Conservation (phyloP, 2,113 vertebrate species). For the Tichodroma muraria region DNA sequence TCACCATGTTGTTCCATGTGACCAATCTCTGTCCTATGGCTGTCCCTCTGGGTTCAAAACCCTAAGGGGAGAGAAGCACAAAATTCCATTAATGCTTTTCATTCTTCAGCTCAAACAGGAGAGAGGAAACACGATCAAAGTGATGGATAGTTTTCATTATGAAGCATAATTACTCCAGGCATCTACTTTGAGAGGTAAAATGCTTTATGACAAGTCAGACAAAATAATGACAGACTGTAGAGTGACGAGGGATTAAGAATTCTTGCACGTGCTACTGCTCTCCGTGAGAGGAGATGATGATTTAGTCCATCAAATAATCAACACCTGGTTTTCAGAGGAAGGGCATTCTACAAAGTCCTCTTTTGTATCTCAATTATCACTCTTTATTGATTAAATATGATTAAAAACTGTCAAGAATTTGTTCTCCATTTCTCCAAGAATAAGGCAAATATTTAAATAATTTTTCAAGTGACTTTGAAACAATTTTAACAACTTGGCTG, state of each 20-base stretch:
- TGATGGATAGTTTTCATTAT: slow-evolving; percentile 29
- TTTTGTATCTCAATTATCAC: background rate
- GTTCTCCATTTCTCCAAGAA: background rate
- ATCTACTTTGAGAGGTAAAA: background rate
- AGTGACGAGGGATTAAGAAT: background rate
- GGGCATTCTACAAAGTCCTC: background rate
- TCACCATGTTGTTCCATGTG: slow-evolving; percentile 99
- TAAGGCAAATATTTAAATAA: background rate
- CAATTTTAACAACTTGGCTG: background rate
- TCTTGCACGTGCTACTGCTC: background rate
- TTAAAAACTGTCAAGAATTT: background rate
- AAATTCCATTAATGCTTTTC: slow-evolving; percentile 22
- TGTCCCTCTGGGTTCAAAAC: slow-evolving; percentile 95
- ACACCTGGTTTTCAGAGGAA: background rate
- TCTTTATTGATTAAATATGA: background rate
- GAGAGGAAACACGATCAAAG: background rate
- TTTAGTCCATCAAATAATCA: background rate
- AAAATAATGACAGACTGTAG: background rate
- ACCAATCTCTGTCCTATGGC: slow-evolving; percentile 95
- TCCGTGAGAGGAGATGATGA: background rate
- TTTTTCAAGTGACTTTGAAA: background rate
- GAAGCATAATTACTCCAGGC: background rate
- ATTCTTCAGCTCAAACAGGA: background rate
- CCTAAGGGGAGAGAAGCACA: slow-evolving; percentile 69
- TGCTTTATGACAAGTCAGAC: slow-evolving; percentile 12